Evolutionary conservation across 1,140 invertebrate genomes (phyloP).

Genomic region (Goniozus legneri): DNA sequence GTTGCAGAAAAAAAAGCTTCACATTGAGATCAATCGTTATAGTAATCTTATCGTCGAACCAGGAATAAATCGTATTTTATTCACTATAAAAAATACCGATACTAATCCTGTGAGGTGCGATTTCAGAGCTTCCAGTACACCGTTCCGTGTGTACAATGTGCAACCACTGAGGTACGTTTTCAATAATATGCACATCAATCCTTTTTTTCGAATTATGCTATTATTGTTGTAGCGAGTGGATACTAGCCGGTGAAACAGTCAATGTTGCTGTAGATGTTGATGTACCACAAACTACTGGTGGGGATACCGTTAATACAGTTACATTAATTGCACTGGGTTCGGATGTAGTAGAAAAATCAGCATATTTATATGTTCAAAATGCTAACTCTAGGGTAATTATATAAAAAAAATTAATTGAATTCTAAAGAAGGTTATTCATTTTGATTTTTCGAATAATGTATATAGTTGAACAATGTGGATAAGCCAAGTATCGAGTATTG

Average conservation of each 20-base stretch:
- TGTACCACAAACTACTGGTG: conserved; percentile 47
- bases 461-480: conserved; percentile 45
- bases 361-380: conserved; percentile 47
- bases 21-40: conserved; percentile 31
- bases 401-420: no score
- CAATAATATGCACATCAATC: no score
- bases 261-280: conserved; percentile 55
- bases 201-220: conserved; percentile 1
- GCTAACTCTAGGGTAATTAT: no score
- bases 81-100: conserved; percentile 36
- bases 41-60: conserved; percentile 30
- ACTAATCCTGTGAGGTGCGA: conserved; percentile 21
- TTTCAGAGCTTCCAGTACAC: conserved; percentile 19
- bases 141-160: conserved; percentile 12
- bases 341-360: conserved; percentile 44
- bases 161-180: conserved; percentile 14
- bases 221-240: conserved; percentile 49
- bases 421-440: no score
- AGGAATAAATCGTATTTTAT: conserved; percentile 25
- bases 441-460: no score
- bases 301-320: conserved; percentile 56
- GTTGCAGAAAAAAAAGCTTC: conserved; percentile 18
- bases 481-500: conserved; percentile 54
- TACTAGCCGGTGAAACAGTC: conserved; percentile 53
- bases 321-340: conserved; percentile 49